phyloP scores from a whole-genome alignment of 1,140 invertebrate species.

The Elymnias hypermnestra region DNA sequence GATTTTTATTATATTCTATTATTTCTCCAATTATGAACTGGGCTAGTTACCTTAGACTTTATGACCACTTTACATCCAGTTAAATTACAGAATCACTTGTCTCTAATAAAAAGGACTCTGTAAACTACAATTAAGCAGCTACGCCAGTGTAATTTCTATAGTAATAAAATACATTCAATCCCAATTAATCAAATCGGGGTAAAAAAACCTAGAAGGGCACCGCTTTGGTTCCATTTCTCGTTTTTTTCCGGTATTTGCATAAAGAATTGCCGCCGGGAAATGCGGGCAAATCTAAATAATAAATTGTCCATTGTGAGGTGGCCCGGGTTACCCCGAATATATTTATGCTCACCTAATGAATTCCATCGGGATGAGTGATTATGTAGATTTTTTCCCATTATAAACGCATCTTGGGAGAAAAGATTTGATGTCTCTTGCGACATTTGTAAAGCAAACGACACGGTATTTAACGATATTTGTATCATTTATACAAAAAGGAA shows the following conservation, averaged over 20 bases:
- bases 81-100: too few relatives aligned
- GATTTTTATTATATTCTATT: too few relatives aligned
- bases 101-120: too few relatives aligned
- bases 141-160: too few relatives aligned
- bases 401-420: constrained; percentile 8
- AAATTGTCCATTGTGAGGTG: constrained; percentile 62
- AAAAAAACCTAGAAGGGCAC: background rate
- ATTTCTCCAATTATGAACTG: too few relatives aligned
- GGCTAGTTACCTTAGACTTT: too few relatives aligned
- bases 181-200: constrained; percentile 13
- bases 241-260: constrained; percentile 43
- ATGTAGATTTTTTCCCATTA: constrained; percentile 39
- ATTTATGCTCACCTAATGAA: constrained; percentile 60
- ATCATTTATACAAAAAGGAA: too few relatives aligned
- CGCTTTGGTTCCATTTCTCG: background rate
- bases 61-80: too few relatives aligned
- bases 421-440: background rate
- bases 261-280: constrained; percentile 48
- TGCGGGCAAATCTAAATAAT: constrained; percentile 64
- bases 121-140: too few relatives aligned
- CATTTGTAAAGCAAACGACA: too few relatives aligned
- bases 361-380: constrained; percentile 42
- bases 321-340: constrained; percentile 37
- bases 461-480: too few relatives aligned
- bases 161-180: background rate